Evolutionary conservation across 64 coral and sea anemone genomes (phyloP).

Genomic region (Montipora efflorescens): DNA sequence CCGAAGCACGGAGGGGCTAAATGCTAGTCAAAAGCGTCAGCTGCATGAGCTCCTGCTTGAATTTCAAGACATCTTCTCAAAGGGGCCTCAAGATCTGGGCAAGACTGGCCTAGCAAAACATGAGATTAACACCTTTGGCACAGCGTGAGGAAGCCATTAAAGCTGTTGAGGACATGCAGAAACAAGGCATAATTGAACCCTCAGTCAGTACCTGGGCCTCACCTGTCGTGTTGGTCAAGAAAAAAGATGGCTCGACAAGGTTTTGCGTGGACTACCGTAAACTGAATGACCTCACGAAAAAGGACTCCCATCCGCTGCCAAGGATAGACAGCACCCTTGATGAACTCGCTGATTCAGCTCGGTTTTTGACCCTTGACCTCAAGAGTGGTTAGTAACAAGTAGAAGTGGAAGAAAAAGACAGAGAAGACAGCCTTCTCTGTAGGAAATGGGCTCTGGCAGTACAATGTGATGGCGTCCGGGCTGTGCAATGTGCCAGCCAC

Average conservation of each 20-base stretch:
- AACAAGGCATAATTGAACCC: slow-evolving; percentile 61
- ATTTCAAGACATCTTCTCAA: slow-evolving; percentile 62
- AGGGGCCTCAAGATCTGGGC: slow-evolving; percentile 46
- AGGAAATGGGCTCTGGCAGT: slow-evolving; percentile 54
- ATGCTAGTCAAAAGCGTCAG: neutral
- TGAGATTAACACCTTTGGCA: slow-evolving; percentile 43
- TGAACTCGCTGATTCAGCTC: slow-evolving; percentile 13
- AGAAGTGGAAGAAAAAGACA: slow-evolving; percentile 18
- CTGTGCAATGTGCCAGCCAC: slow-evolving; percentile 32
- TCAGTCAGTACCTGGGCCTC: slow-evolving; percentile 69
- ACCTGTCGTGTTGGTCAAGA: slow-evolving; percentile 71
- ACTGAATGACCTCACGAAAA: slow-evolving; percentile 53
- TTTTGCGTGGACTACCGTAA: slow-evolving; percentile 78
- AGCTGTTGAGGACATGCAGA: slow-evolving; percentile 63
- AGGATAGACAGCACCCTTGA: neutral
- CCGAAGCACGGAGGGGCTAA: neutral
- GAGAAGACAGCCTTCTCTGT: slow-evolving; percentile 56
- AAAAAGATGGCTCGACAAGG: slow-evolving; percentile 65
- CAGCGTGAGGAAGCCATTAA: slow-evolving; percentile 33
- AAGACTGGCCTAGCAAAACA: slow-evolving; percentile 28
- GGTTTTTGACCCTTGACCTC: slow-evolving; percentile 49
- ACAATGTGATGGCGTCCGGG: slow-evolving; percentile 39
- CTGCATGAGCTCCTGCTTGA: neutral
- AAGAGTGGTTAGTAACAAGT: slow-evolving; percentile 57
- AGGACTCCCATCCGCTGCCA: neutral